Conservation (phyloP, 1,140 invertebrate species). For the Aplysia californica region DNA sequence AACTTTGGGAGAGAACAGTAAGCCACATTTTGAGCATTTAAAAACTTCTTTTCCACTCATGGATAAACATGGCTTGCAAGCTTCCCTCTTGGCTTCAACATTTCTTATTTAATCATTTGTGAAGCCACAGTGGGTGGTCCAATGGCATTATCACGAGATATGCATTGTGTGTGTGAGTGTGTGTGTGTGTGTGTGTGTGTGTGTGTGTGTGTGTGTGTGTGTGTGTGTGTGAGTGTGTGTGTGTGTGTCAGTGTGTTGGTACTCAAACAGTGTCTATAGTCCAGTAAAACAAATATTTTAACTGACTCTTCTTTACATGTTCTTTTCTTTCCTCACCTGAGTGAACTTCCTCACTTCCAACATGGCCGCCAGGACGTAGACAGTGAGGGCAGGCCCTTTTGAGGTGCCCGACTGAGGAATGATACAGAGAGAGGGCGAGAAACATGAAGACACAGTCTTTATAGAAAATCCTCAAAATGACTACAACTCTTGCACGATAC, state of each 20-base stretch:
- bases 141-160: too few relatives aligned
- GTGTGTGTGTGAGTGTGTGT: neutral
- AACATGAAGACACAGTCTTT: neutral
- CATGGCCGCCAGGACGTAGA: slow-evolving; percentile 44
- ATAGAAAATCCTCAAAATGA: neutral
- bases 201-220: slow-evolving; percentile 14
- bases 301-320: neutral
- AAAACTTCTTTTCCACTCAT: too few relatives aligned
- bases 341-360: slow-evolving; percentile 40
- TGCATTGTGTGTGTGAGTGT: neutral
- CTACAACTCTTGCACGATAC: neutral
- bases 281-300: neutral
- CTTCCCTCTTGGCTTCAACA: too few relatives aligned
- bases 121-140: too few relatives aligned
- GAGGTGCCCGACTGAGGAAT: slow-evolving; percentile 2
- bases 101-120: too few relatives aligned
- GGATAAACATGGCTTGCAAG: too few relatives aligned
- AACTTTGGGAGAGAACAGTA: too few relatives aligned
- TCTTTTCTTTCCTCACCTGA: neutral
- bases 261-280: neutral
- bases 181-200: neutral
- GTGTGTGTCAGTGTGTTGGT: neutral
- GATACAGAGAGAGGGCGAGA: neutral
- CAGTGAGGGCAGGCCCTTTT: slow-evolving; percentile 32
- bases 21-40: too few relatives aligned